phyloP scores from a whole-genome alignment of 2,888 invertebrate species.

The Dorcus parallelipipedus region DNA sequence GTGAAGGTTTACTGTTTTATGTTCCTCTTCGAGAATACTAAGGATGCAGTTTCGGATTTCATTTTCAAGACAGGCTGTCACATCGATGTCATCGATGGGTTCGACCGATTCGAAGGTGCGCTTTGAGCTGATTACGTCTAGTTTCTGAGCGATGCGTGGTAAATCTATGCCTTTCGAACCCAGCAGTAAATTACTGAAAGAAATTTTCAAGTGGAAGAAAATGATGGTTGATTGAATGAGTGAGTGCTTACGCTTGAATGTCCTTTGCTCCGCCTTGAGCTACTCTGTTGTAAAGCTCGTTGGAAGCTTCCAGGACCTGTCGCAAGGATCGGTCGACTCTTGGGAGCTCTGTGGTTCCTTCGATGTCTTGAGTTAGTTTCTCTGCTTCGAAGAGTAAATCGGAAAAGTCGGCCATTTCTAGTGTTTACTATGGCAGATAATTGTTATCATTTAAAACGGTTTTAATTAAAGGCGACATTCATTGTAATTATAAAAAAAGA shows the following conservation, averaged over 20 bases:
- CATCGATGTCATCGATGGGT: conserved; percentile 87
- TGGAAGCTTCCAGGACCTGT: conserved; percentile 88
- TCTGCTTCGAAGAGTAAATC: conserved; percentile 89
- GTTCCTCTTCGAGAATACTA: conserved; percentile 85
- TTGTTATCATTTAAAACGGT: neutral
- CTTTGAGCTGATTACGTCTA: conserved; percentile 83
- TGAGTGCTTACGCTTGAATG: conserved; percentile 78
- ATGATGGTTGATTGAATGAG: neutral
- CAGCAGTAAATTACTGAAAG: conserved; percentile 74
- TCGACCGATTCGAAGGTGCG: conserved; percentile 86
- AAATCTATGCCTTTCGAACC: conserved; percentile 92
- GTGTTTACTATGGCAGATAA: neutral
- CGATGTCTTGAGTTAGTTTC: conserved; percentile 84
- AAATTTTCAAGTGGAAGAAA: neutral
- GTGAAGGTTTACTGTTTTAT: conserved; percentile 66
- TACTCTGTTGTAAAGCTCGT: conserved; percentile 82
- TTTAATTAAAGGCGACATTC: too few species aligned
- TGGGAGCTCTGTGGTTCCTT: conserved; percentile 78
- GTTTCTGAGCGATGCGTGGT: conserved; percentile 87
- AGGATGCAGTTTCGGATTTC: conserved; percentile 92
- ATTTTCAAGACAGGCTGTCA: conserved; percentile 85
- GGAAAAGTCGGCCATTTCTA: conserved; percentile 70
- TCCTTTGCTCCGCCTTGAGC: conserved; percentile 84
- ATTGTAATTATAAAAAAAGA: too few species aligned
- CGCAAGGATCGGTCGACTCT: conserved; percentile 85